Conservation (phyloP, 2,888 invertebrate species). For the Limnephilus lunatus region DNA sequence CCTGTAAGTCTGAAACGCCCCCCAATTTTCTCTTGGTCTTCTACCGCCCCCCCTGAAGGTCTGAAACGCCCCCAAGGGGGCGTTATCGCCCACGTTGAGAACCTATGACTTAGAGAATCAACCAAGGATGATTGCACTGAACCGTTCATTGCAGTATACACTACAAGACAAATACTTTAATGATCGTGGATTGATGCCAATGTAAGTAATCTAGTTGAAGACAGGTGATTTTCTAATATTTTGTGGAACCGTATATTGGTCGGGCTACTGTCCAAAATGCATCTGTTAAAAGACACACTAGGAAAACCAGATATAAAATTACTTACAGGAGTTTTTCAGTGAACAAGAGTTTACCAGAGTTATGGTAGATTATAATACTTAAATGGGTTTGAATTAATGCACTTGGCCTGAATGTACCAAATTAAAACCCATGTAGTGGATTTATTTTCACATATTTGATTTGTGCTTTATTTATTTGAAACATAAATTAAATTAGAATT, state of each 20-base stretch:
- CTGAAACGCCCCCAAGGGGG: no score
- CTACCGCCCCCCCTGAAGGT: no score
- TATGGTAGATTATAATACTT: not conserved
- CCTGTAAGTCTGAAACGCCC: no score
- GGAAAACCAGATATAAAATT: not conserved
- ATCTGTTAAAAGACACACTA: not conserved
- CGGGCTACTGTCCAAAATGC: no score
- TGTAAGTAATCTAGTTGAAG: no score
- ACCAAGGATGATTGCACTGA: not conserved
- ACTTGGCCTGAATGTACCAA: not conserved
- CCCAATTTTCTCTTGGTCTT: no score
- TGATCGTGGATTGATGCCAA: not conserved
- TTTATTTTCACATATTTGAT: not conserved
- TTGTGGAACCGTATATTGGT: no score
- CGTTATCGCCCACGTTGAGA: no score
- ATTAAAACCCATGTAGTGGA: not conserved
- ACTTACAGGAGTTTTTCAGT: not conserved
- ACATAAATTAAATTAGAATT: not conserved
- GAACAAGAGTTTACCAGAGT: not conserved
- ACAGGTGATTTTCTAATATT: no score
- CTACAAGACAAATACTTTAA: not conserved
- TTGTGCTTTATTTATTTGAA: not conserved
- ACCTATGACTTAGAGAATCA: no score
- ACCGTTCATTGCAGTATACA: not conserved
- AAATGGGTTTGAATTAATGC: no score